Evolutionary conservation across 1,140 invertebrate species (phyloP).

Genomic region (Neodiprion lecontei): DNA sequence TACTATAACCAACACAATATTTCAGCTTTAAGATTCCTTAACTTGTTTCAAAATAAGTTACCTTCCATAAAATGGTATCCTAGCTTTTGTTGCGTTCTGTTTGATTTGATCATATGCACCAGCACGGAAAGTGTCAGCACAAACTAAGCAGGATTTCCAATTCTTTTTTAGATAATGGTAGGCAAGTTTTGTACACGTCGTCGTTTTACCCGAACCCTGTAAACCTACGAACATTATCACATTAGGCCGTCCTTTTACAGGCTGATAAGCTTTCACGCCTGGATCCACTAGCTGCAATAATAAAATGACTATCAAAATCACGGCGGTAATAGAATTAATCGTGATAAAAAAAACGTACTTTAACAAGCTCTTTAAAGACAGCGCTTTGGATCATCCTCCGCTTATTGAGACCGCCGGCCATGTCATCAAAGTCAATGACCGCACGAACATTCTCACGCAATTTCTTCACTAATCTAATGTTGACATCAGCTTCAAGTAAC

Average conservation of each 20-base stretch:
- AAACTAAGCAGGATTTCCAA: slow-evolving; percentile 99
- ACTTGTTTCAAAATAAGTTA: slow-evolving; percentile 46
- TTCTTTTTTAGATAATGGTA: slow-evolving; percentile 99
- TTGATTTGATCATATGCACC: slow-evolving; percentile 99
- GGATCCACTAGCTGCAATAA: slow-evolving; percentile 91
- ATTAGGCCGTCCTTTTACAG: slow-evolving; percentile 94
- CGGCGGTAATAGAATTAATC: slow-evolving; percentile 14
- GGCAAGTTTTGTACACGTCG: slow-evolving; percentile 98
- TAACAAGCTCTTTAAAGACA: slow-evolving; percentile 98
- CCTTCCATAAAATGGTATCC: slow-evolving; percentile 99
- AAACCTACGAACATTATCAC: slow-evolving; percentile 99
- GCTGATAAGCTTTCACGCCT: slow-evolving; percentile 96
- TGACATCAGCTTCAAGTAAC: slow-evolving; percentile 98
- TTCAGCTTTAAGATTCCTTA: too few relatives aligned
- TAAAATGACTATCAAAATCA: slow-evolving; percentile 26
- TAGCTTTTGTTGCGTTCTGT: slow-evolving; percentile 99
- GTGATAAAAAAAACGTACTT: slow-evolving; percentile 67
- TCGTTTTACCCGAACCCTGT: slow-evolving; percentile 99
- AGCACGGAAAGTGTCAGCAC: slow-evolving; percentile 99
- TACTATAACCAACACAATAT: too few relatives aligned
- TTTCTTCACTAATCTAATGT: slow-evolving; percentile 95
- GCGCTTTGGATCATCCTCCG: slow-evolving; percentile 98
- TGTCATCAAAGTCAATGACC: slow-evolving; percentile 99
- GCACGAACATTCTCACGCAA: slow-evolving; percentile 97
- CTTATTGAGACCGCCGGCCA: slow-evolving; percentile 99